Evolutionary conservation across 2,797 vertebrate species (phyloP).

Genomic region (Borostomias antarcticus): DNA sequence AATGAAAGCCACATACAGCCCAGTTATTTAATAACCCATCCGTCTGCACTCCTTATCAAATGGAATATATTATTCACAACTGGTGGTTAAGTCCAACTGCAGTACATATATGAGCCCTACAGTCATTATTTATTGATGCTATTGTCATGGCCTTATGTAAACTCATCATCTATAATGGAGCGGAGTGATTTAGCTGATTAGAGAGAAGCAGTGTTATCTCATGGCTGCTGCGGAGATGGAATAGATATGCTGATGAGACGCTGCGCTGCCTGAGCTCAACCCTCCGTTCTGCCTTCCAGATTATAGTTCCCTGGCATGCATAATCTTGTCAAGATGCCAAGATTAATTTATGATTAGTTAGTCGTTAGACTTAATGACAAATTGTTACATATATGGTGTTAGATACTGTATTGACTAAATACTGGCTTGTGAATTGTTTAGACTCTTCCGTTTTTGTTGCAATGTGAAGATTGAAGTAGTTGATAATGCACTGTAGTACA

Average conservation of each 20-base stretch:
- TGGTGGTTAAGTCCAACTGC: slow-evolving; percentile 59
- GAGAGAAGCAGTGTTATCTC: neutral
- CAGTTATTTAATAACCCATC: slow-evolving; percentile 60
- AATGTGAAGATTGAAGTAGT: neutral
- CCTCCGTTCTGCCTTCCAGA: neutral
- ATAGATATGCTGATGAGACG: neutral
- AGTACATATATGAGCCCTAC: slow-evolving; percentile 45
- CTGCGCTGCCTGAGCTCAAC: neutral
- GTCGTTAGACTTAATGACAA: neutral
- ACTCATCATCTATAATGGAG: slow-evolving; percentile 57
- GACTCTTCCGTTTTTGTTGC: too few species aligned
- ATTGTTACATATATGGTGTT: neutral
- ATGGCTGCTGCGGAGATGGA: neutral
- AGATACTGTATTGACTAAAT: neutral
- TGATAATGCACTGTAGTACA: neutral
- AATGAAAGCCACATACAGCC: slow-evolving; percentile 63
- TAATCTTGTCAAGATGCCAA: neutral
- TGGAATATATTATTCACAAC: slow-evolving; percentile 70
- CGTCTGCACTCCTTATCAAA: slow-evolving; percentile 62
- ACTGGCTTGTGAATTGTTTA: too few species aligned
- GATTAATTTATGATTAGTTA: too few species aligned
- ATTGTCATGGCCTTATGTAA: slow-evolving; percentile 46
- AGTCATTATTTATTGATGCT: slow-evolving; percentile 55
- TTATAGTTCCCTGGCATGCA: neutral
- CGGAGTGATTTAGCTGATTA: slow-evolving; percentile 60